Evolutionary conservation across 2,113 vertebrate genomes (phyloP).

Genomic region (cattle (Bos taurus)): ARS-UCD2.0 NC_037329.1:119266501-119267000

Average conservation of each 20-base stretch:
- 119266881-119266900: background rate
- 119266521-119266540: background rate
- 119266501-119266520: background rate
- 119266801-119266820: background rate
- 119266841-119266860: background rate
- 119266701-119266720: background rate
- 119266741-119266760: background rate
- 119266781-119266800: background rate
- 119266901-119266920: fast-evolving
- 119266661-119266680: background rate
- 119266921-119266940: background rate
- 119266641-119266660: background rate
- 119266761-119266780: background rate
- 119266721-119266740: background rate
- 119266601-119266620: background rate
- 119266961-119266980: background rate
- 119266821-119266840: background rate
- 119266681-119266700: background rate
- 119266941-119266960: background rate
- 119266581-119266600: background rate
- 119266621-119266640: background rate
- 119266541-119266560: conserved; percentile 2
- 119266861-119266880: background rate
- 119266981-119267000: background rate
- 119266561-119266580: background rate